Evolutionary conservation across 2,888 invertebrate genomes (phyloP).

Genomic region (Tridacna crocea): DNA sequence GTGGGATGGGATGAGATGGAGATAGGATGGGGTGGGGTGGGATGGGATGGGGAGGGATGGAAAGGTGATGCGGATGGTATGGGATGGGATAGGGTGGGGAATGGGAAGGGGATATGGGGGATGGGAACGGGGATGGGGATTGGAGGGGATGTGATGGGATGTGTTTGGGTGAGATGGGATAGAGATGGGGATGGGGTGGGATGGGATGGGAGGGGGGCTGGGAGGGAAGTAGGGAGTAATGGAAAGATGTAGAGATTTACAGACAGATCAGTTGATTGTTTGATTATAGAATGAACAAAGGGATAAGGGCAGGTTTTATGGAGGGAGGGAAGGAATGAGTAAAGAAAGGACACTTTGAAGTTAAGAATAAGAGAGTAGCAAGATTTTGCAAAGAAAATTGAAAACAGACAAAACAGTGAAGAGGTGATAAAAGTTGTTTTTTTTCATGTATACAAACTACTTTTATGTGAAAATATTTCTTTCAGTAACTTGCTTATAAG

Average conservation of each 20-base stretch:
- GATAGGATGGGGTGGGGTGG: too few species aligned
- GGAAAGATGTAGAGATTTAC: not conserved
- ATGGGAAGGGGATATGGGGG: not conserved
- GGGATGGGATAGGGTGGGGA: too few species aligned
- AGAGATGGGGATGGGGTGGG: not conserved
- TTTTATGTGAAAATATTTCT: too few species aligned
- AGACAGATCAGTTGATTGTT: not conserved
- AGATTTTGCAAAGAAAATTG: too few species aligned
- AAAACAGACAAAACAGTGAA: too few species aligned
- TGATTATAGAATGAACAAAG: not conserved
- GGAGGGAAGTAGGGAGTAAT: not conserved
- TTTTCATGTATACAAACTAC: too few species aligned
- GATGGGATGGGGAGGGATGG: not conserved
- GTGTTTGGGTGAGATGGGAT: not conserved
- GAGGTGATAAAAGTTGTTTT: conserved; percentile 18
- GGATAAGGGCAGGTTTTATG: not conserved
- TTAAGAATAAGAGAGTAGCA: too few species aligned
- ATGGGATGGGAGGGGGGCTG: not conserved
- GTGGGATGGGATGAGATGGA: not conserved
- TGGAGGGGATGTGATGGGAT: not conserved
- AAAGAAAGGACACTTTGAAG: too few species aligned
- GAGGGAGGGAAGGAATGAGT: not conserved
- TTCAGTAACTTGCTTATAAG: too few species aligned
- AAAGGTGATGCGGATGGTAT: too few species aligned
- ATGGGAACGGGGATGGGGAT: not conserved